Evolutionary conservation across 1,140 invertebrate genomes (phyloP), one percentile per base, ranked within the genome.

Genomic region (Heliothis virescens): DNA sequence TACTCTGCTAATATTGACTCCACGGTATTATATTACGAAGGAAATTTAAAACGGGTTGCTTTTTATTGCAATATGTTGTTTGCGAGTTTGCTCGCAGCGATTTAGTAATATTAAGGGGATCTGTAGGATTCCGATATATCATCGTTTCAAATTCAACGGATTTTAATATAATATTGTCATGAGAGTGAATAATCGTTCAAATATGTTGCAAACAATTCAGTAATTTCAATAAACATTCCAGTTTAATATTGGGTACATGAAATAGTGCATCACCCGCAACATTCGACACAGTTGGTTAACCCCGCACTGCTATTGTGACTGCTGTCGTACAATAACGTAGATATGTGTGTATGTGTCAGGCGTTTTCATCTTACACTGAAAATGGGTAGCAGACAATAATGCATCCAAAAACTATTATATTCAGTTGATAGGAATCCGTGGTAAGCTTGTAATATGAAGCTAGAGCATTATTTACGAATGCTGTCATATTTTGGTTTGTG

Each of bases 271-370:
- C 9, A 2, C 34, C 53, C 76, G 71, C 59, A 41, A 41, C 34
- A 55, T 74, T 34, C 26, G 62, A 73, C 77, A 79, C 72, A 78
- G 77, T 82, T 82, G 78, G 78, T 82, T 82, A 73, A 52, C 65
- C 75, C 62, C 75, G 10, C 67, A 13, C 73, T 62, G 13, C 76
- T 53, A 62, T 75, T 72, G 60, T 60, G 26, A 50, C 65, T 13
- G 9, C 57, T 59, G 57, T 59, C 57, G 29, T 13, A 59, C 26
- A 59, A 59, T 59, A 59, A 59, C 26, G 57, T 26, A n/a, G n/a
- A n/a, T n/a, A 59, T 26, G 57, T 57, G 53, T 16, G 55, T 57
- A 69, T 69, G 47, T 52, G n/a, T 21, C 53, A 55, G 41, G 12
- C n/a, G 2, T 34, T 75, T 75, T 75, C 57, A 75, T 75, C 72